Conservation (phyloP, 2,888 invertebrate species). For the Nomada goodeniana region DNA sequence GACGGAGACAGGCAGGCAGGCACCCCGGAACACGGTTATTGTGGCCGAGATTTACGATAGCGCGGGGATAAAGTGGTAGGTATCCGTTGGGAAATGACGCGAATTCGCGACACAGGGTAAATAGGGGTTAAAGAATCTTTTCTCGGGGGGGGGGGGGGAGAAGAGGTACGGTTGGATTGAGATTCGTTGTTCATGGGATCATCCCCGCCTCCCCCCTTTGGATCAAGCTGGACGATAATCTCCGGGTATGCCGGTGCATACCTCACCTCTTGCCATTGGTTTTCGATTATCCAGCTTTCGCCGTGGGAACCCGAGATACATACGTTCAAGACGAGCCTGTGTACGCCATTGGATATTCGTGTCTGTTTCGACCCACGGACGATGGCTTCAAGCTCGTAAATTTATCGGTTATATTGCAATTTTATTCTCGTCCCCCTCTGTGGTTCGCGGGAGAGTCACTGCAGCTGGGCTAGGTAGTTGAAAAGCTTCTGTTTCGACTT, state of each 20-base stretch:
- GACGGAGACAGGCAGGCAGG: constrained; percentile 10
- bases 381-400: too few relatives aligned
- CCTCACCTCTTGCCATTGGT: constrained; percentile 9
- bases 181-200: constrained; percentile 40
- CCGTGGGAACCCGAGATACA: constrained; percentile 24
- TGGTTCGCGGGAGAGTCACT: too few relatives aligned
- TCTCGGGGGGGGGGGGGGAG: neutral
- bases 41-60: constrained; percentile 29
- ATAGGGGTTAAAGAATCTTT: constrained; percentile 16
- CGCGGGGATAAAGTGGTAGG: constrained; percentile 18
- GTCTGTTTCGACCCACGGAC: neutral
- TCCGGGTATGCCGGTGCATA: constrained; percentile 4
- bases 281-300: constrained; percentile 37
- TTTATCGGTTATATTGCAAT: too few relatives aligned
- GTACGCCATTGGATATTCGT: neutral
- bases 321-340: neutral
- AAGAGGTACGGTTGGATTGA: constrained; percentile 20
- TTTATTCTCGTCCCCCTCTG: too few relatives aligned
- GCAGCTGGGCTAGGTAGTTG: too few relatives aligned
- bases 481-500: too few relatives aligned
- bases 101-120: constrained; percentile 13
- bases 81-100: constrained; percentile 39
- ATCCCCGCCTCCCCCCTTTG: constrained; percentile 10
- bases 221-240: constrained; percentile 37
- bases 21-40: constrained; percentile 25